Evolutionary conservation across 2,888 invertebrate genomes (phyloP), one percentile per base, ranked within the genome.

Genomic region (Tanypteryx hageni): DNA sequence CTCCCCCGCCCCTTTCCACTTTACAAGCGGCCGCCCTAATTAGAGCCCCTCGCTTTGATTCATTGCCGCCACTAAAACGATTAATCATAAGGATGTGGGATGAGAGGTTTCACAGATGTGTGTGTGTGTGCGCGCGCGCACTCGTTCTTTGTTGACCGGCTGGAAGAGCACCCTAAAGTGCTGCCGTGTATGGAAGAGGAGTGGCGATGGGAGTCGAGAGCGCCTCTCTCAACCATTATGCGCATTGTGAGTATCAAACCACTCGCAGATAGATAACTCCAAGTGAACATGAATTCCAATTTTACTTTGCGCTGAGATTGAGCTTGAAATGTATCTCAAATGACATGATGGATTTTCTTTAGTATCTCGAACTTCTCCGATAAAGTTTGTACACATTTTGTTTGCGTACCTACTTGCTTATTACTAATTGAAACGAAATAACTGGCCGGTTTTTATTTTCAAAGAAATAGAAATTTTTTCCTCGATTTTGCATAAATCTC

Each of bases 41-140:
- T 89, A 89, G 89, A 56, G 64, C n/a, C 86, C 61, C 31, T 16
- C 22, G 59, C 89, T 56, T 89, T 89, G 89, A 89, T 89, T 89
- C 89, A 89, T 68, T 18, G 89, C 68, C 89, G 68, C 61, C 89
- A 16, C 64, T n/a, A 31, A 89, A 44, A n/a, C 61, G 89, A 89
- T 89, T 68, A 68, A 89, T 89, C 89, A 89, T 89, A 64, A n/a
- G 27, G 61, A 16, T 18, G 56, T 76, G 64, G 44, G 64, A 31
- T 86, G 89, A 44, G 89, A 9, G 82, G 22, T 27, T 18, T 16
- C 64, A 31, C 14, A 3, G 27, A 31, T 27, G 14, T 27, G 86
- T n/a, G 61, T 85, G 85, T 22, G n/a, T 10, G n/a, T 27, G 85
- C 9, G 85, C 0, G 57, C 4, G 22, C 11, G 11, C n/a, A 11